These are phyloP conservation scores for Phragmatobia fuliginosa DNA, from an alignment of 2,888 invertebrate genomes.

Conservation along the genomic window DNA sequence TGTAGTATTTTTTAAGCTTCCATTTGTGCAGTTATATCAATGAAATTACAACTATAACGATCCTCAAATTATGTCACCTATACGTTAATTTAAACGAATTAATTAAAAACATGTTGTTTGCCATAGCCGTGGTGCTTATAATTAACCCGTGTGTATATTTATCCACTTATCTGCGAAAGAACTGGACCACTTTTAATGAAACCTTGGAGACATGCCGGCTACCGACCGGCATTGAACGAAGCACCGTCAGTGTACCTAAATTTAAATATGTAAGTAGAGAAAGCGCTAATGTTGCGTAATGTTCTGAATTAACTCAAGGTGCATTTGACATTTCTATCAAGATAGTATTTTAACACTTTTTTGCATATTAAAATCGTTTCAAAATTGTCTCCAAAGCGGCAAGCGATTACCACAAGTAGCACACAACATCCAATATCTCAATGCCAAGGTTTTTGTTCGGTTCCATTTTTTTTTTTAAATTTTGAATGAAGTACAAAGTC, in stretches of 20 bases:
- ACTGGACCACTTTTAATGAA: slow-evolving; percentile 40
- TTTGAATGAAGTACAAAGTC: neutral
- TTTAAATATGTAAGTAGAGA: slow-evolving; percentile 41
- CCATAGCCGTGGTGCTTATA: neutral
- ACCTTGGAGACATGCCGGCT: slow-evolving; percentile 43
- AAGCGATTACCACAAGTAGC: neutral
- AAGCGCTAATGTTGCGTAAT: slow-evolving; percentile 26
- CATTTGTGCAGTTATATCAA: neutral
- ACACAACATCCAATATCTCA: neutral
- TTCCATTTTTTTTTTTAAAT: neutral
- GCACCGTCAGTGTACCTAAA: slow-evolving; percentile 27
- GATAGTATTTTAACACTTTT: neutral
- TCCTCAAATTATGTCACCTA: neutral
- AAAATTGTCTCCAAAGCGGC: neutral
- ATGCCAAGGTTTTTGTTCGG: neutral
- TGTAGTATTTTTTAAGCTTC: neutral
- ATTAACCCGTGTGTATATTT: slow-evolving; percentile 41
- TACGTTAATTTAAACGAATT: neutral
- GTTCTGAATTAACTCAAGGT: slow-evolving; percentile 30
- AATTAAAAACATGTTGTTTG: neutral
- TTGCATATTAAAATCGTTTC: neutral
- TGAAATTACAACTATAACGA: neutral
- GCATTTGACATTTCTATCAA: slow-evolving; percentile 17
- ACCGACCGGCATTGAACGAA: slow-evolving; percentile 43
- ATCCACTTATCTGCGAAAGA: slow-evolving; percentile 41